Evolutionary conservation across 2,113 vertebrate species (phyloP).

Genomic region (Chiloscyllium plagiosum): DNA sequence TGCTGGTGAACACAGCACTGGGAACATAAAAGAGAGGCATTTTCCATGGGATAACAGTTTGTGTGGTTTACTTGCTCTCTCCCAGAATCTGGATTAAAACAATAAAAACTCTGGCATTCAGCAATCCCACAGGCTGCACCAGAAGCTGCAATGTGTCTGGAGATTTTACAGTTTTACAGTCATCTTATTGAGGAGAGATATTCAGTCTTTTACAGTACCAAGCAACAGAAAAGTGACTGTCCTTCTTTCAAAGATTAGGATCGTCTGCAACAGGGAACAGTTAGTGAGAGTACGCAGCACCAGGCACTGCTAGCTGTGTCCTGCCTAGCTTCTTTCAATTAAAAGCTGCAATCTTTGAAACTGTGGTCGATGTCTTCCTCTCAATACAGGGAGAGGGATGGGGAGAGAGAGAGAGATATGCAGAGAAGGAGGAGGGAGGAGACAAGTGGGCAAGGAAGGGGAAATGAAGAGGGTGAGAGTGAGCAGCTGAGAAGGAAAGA

Average conservation of each 20-base stretch:
- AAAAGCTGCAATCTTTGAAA: not conserved
- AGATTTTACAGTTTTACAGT: slow-evolving; percentile 2
- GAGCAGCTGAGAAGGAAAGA: no score
- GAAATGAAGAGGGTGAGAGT: not conserved
- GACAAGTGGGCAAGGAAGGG: no score
- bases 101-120: not conserved
- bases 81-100: not conserved
- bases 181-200: not conserved
- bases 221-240: slow-evolving; percentile 13
- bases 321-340: not conserved
- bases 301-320: not conserved
- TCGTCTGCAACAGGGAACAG: slow-evolving; percentile 29
- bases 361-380: not conserved
- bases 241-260: slow-evolving; percentile 9
- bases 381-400: not conserved
- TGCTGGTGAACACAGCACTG: not conserved
- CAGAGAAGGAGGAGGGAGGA: not conserved
- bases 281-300: not conserved
- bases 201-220: slow-evolving; percentile 5
- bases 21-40: not conserved
- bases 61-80: not conserved
- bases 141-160: not conserved
- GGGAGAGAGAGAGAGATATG: not conserved
- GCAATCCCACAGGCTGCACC: not conserved
- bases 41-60: not conserved